Percentiles rank a stretch among this genome's conserved stretches.
Conservation (phyloP, 2,888 invertebrate genomes). For the Campoletis raptor region DNA sequence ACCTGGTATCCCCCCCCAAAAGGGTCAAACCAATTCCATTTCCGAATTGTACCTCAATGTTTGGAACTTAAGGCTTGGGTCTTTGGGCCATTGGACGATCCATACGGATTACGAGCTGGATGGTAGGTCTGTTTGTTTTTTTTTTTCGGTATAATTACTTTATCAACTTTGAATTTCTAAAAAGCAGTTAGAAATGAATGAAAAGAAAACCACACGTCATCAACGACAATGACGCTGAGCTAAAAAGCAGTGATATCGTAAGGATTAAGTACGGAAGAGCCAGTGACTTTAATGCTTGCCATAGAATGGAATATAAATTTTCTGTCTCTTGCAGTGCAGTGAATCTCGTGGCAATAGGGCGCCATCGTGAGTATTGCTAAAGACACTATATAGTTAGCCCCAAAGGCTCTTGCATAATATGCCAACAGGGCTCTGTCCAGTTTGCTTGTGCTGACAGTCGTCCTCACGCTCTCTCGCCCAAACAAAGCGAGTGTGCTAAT, state of each 20-base stretch:
- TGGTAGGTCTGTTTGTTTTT: background rate
- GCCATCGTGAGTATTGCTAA: background rate
- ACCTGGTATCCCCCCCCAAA: background rate
- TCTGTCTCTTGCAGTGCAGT: background rate
- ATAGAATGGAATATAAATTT: background rate
- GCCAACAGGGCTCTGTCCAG: slow-evolving; percentile 11
- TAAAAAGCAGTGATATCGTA: background rate
- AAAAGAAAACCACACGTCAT: background rate
- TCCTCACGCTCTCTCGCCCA: slow-evolving; percentile 19
- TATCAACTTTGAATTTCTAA: background rate
- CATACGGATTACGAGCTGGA: background rate
- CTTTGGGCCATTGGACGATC: background rate
- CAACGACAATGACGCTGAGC: background rate
- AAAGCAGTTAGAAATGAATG: background rate
- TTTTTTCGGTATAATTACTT: background rate
- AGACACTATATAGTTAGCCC: background rate
- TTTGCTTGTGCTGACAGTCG: slow-evolving; percentile 53
- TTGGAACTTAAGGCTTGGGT: background rate
- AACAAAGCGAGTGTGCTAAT: slow-evolving; percentile 64
- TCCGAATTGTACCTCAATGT: too few relatives aligned
- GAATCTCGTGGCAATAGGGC: background rate
- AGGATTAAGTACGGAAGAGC: background rate
- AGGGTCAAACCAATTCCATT: background rate
- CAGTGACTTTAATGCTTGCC: background rate
- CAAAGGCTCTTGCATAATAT: slow-evolving; percentile 20